phyloP scores from a whole-genome alignment of 2,113 vertebrate genomes.

The Rattus norvegicus region GRCr8 NC_086034.1:55608001-55608500 shows the following conservation, averaged over 20 bases:
- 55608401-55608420: slow-evolving; percentile 31
- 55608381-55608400: slow-evolving; percentile 35
- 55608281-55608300: slow-evolving; percentile 17
- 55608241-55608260: not conserved
- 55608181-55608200: too few species aligned
- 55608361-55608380: not conserved
- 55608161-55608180: too few species aligned
- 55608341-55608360: not conserved
- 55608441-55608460: not conserved
- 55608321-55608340: not conserved
- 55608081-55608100: not conserved
- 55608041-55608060: not conserved
- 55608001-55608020: not conserved
- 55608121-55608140: too few species aligned
- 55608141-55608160: too few species aligned
- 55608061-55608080: not conserved
- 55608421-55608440: slow-evolving; percentile 34
- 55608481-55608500: not conserved
- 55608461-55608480: slow-evolving; percentile 7
- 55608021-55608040: not conserved
- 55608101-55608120: too few species aligned
- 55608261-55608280: not conserved
- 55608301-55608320: not conserved
- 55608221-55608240: too few species aligned
- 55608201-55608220: too few species aligned